These are phyloP conservation scores for Aproaerema taeniolella DNA, from an alignment of 2,888 invertebrate species.

Conservation along the genomic window DNA sequence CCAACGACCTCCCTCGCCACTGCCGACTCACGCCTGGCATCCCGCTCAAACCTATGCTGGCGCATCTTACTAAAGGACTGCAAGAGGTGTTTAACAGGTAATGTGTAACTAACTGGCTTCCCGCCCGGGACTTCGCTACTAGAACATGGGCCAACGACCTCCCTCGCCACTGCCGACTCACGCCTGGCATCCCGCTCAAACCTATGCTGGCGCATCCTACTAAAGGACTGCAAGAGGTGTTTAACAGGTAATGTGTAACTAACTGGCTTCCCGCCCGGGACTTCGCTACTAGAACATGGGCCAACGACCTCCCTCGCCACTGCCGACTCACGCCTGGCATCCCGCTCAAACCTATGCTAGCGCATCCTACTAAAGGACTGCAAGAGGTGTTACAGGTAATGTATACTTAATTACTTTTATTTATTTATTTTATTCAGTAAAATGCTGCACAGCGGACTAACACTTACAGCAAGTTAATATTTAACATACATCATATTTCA, in stretches of 20 bases:
- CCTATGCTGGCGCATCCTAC: constrained; percentile 99
- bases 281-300: constrained; percentile 88
- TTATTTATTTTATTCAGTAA: too few species aligned
- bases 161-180: constrained; percentile 88
- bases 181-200: constrained; percentile 95
- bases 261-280: too few species aligned
- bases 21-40: constrained; percentile 94
- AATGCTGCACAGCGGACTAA: too few species aligned
- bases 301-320: too few species aligned
- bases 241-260: constrained; percentile 80
- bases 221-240: constrained; percentile 92
- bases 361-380: constrained; percentile 97
- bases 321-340: constrained; percentile 94
- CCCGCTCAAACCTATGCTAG: constrained; percentile 98
- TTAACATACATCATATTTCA: too few species aligned
- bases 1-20: constrained; percentile 77
- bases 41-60: constrained; percentile 98
- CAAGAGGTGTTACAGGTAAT: constrained; percentile 88
- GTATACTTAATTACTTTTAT: too few species aligned
- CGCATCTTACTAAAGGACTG: constrained; percentile 97
- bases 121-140: too few species aligned
- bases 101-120: constrained; percentile 77
- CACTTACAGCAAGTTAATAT: too few species aligned
- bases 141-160: constrained; percentile 90
- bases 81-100: constrained; percentile 88